Evolutionary conservation across 2,797 vertebrate genomes (phyloP).

Genomic region (Acrossocheilus wenchowensis): DNA sequence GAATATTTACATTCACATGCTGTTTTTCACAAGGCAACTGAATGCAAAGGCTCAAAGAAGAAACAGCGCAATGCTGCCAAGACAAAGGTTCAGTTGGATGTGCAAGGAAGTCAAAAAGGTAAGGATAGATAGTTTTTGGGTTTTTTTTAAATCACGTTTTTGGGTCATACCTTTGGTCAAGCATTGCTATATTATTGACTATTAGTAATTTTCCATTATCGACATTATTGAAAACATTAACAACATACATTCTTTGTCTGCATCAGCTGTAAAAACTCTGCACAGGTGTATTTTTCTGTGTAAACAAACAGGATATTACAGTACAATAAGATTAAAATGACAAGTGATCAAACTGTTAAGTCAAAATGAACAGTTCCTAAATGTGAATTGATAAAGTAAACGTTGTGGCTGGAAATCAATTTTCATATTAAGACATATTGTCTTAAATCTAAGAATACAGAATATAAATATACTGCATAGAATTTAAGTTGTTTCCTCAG

Average conservation of each 20-base stretch:
- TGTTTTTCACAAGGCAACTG: slow-evolving; percentile 27
- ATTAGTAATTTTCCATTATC: not conserved
- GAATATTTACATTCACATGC: not conserved
- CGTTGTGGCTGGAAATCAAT: not conserved
- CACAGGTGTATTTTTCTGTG: not conserved
- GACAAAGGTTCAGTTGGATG: slow-evolving; percentile 21
- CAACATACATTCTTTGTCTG: not conserved
- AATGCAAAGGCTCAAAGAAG: slow-evolving; percentile 56
- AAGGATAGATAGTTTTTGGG: not conserved
- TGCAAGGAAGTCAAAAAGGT: slow-evolving; percentile 36
- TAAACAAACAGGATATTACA: slow-evolving; percentile 4
- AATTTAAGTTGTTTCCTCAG: not conserved
- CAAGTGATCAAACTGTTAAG: not conserved
- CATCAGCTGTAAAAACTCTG: not conserved
- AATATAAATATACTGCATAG: not conserved
- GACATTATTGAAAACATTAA: not conserved
- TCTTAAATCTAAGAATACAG: not conserved
- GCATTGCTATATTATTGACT: not conserved
- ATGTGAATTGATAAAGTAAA: not conserved
- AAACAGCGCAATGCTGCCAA: slow-evolving; percentile 35
- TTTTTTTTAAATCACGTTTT: not conserved
- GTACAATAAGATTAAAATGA: not conserved
- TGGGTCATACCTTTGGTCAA: not conserved
- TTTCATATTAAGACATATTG: not conserved
- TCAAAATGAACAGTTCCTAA: not conserved